Evolutionary conservation across 2,888 invertebrate species (phyloP), one percentile per base, ranked within the genome.

Genomic region (Tipula vernalis): DNA sequence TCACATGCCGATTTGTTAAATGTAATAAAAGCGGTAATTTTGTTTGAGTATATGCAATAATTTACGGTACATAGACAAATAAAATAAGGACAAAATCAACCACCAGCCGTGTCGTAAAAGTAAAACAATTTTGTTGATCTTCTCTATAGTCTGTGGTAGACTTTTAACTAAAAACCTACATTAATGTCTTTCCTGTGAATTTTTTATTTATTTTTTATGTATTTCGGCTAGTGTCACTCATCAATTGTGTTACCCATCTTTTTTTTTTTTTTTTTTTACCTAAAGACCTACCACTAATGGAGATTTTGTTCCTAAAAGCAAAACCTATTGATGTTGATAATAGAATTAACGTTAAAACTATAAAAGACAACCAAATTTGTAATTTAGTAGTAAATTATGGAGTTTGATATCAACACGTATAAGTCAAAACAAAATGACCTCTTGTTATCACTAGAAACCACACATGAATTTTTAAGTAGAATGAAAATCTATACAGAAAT

Each of bases 301-400:
- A 71, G 28, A 28, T 28, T 28, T 5, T 71, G 28, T 71, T 71
- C 71, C 71, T 71, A 71, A 71, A 71, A 71, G 71, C 71, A 71
- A 71, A 71, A 71, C 71, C 71, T 71, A 71, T 71, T 71, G 71
- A 71, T 71, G 71, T 71, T 71, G 71, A 71, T 71, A 71, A 71
- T 71, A 71, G 71, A 71, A 71, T 15, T 15, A 57, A 71, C 28
- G 28, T 51, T 28, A 28, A 28, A 28, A 28, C 28, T 28, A n/a
- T 51, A 15, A 51, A 51, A 5, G 3, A 57, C 15, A 57, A 57
- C 5, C 5, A 57, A 71, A 28, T 71, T 51, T 71, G 28, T 71
- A 71, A 71, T 71, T 71, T 71, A 71, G 28, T 18, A 71, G 71
- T 71, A 10, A 28, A 71, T 51, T 15, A 15, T 71, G 28, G 18